Conservation (phyloP, 1,140 invertebrate genomes). For the Teleopsis dalmanni region DNA sequence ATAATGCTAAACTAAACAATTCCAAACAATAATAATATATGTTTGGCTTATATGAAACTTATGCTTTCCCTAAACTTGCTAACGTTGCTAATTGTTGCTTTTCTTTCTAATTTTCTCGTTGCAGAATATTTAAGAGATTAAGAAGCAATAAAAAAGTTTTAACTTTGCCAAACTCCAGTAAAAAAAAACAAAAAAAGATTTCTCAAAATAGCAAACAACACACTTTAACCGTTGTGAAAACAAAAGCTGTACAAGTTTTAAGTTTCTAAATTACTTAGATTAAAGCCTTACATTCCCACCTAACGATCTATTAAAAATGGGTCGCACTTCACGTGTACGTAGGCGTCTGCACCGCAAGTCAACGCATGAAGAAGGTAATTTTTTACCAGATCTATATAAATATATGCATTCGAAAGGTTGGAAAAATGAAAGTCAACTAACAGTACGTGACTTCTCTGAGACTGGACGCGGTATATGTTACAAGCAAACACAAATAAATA, state of each 20-base stretch:
- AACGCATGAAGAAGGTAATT: background rate
- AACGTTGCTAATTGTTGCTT: too few relatives aligned
- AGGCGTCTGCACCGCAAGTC: conserved; percentile 4
- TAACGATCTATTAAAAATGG: conserved; percentile 16
- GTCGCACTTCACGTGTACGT: conserved; percentile 27
- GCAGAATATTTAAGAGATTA: conserved; percentile 1
- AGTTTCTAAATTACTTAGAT: background rate
- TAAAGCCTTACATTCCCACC: background rate
- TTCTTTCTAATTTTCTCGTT: conserved; percentile 5
- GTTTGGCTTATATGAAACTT: too few relatives aligned
- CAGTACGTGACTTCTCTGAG: conserved; percentile 13
- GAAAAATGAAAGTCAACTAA: conserved; percentile 25
- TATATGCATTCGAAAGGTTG: conserved; percentile 23
- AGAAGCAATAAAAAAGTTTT: background rate
- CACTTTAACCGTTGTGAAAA: background rate
- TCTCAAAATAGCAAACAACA: background rate
- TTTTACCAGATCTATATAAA: conserved; percentile 19
- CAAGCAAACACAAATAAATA: conserved; percentile 18
- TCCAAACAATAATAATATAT: too few relatives aligned
- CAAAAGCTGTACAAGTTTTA: background rate
- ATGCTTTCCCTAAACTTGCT: too few relatives aligned
- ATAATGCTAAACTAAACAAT: too few relatives aligned
- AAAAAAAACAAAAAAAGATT: background rate
- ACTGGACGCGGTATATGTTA: conserved; percentile 35
- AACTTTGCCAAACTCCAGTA: background rate